These are phyloP conservation scores for Galerucella calmariensis DNA, from an alignment of 2,888 invertebrate species.

Conservation along the genomic window DNA sequence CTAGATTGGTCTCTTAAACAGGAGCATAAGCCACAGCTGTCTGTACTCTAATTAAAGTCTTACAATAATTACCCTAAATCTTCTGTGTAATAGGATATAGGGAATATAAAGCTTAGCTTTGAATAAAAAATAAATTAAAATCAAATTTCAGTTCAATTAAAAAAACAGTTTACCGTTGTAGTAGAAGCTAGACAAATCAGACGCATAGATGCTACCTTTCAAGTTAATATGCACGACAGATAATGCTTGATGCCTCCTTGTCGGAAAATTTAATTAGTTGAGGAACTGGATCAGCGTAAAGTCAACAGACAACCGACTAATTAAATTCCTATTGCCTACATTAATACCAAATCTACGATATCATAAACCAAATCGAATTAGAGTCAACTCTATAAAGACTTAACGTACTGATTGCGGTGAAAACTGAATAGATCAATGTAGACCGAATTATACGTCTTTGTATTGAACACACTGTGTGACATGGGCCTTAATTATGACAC, in stretches of 20 bases:
- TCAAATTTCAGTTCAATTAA: too few species aligned
- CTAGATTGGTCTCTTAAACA: too few species aligned
- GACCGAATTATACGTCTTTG: background rate
- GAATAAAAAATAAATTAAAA: too few species aligned
- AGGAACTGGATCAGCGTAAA: conserved; percentile 33
- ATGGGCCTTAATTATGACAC: too few species aligned
- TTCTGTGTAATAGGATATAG: too few species aligned
- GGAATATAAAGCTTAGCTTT: too few species aligned
- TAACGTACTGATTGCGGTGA: conserved; percentile 18
- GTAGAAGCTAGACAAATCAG: background rate
- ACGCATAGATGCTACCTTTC: background rate
- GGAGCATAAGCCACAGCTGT: too few species aligned
- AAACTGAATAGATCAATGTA: conserved; percentile 4
- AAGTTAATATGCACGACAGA: conserved; percentile 24
- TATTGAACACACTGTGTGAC: background rate
- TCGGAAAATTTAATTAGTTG: conserved; percentile 32
- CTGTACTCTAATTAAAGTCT: too few species aligned
- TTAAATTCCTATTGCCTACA: conserved; percentile 36
- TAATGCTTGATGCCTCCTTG: conserved; percentile 31
- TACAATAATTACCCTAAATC: too few species aligned
- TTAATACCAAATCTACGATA: conserved; percentile 29
- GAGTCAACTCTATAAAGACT: conserved; percentile 17
- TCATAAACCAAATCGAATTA: conserved; percentile 36
- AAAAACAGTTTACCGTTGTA: background rate
- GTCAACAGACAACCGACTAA: conserved; percentile 35